phyloP scores from a whole-genome alignment of 2,113 vertebrate species.

The Tauraco erythrolophus region DNA sequence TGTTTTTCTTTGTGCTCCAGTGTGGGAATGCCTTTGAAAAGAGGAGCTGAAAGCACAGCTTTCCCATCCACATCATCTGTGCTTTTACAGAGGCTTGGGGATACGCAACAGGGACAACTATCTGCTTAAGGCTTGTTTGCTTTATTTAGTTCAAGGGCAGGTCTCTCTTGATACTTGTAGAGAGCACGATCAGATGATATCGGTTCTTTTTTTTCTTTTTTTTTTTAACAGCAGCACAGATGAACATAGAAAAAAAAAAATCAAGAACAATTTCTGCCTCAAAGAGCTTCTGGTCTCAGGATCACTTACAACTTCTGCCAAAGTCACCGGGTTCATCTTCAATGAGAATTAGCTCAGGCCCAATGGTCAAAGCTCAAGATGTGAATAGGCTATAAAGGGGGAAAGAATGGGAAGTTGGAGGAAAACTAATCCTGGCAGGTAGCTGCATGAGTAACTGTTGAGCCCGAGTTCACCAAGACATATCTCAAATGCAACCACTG shows the following conservation, averaged over 20 bases:
- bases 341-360: background rate
- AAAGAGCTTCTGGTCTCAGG: background rate
- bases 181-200: background rate
- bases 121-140: conserved; percentile 14
- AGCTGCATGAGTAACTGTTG: background rate
- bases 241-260: background rate
- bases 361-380: background rate
- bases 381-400: background rate
- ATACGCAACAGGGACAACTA: conserved; percentile 22
- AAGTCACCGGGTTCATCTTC: background rate
- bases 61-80: background rate
- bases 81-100: background rate
- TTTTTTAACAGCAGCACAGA: background rate
- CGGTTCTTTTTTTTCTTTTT: background rate
- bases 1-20: background rate
- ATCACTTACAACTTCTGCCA: background rate
- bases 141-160: conserved; percentile 55
- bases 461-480: background rate
- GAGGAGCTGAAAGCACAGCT: background rate
- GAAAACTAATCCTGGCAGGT: background rate
- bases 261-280: background rate
- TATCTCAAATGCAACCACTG: background rate
- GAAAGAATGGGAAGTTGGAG: background rate
- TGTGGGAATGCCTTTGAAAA: background rate
- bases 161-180: background rate